These are phyloP conservation scores for Caprella mutica DNA, from an alignment of 2,888 invertebrate species.

Conservation along the genomic window DNA sequence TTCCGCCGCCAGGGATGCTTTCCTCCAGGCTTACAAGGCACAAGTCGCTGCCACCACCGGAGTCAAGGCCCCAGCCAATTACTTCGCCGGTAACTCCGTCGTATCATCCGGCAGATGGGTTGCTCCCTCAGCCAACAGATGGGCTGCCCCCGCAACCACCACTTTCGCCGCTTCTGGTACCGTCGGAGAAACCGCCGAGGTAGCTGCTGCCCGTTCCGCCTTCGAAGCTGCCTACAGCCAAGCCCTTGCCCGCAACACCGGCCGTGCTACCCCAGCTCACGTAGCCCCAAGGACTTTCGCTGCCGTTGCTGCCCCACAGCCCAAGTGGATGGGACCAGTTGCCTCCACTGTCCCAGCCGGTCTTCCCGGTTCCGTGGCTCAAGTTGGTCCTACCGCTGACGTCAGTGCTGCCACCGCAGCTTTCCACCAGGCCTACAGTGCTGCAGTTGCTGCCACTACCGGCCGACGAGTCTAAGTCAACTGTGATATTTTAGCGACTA, in stretches of 20 bases:
- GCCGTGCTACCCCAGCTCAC: no score
- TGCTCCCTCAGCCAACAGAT: background rate
- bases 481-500: no score
- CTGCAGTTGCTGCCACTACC: conserved; percentile 4
- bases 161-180: conserved; percentile 38
- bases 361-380: conserved; percentile 4
- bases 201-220: conserved; percentile 36
- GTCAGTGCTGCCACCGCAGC: conserved; percentile 9
- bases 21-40: conserved; percentile 19
- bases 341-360: conserved; percentile 13
- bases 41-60: conserved; percentile 12
- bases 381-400: conserved; percentile 10
- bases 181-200: conserved; percentile 37
- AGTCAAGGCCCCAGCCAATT: background rate
- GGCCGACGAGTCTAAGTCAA: conserved; percentile 11
- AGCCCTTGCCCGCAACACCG: conserved; percentile 11
- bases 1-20: conserved; percentile 36
- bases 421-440: conserved; percentile 1
- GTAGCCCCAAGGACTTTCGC: no score
- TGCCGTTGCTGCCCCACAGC: no score
- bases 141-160: conserved; percentile 8
- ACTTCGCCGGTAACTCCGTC: background rate
- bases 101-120: no score
- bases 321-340: conserved; percentile 14
- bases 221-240: conserved; percentile 18